phyloP scores from a whole-genome alignment of 2,888 invertebrate species.

The Leptopilina myrica region DNA sequence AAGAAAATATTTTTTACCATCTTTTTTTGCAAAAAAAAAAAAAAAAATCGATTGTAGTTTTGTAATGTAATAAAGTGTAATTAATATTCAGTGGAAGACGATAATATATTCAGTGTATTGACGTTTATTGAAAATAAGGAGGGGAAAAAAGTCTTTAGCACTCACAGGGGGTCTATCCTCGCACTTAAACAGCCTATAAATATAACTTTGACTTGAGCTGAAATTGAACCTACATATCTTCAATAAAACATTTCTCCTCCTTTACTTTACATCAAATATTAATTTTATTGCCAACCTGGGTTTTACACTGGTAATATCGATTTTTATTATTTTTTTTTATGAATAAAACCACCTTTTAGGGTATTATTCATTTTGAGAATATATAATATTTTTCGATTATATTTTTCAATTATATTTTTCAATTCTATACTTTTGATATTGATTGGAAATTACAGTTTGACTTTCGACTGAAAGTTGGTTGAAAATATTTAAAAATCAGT shows the following conservation, averaged over 20 bases:
- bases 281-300: constrained; percentile 27
- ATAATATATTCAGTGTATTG: constrained; percentile 34
- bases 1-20: not conserved
- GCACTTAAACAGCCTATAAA: constrained; percentile 67
- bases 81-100: constrained; percentile 22
- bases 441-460: too few relatives aligned
- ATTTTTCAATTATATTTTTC: too few relatives aligned
- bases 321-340: not conserved
- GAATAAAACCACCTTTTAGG: not conserved
- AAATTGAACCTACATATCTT: constrained; percentile 64
- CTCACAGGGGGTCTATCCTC: constrained; percentile 66
- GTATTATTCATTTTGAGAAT: not conserved
- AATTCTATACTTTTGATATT: too few relatives aligned
- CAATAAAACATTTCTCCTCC: constrained; percentile 22
- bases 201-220: constrained; percentile 67
- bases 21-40: not conserved
- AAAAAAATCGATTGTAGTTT: not conserved
- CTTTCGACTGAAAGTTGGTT: too few relatives aligned
- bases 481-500: too few relatives aligned
- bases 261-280: constrained; percentile 29
- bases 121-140: constrained; percentile 40
- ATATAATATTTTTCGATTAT: too few relatives aligned
- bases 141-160: constrained; percentile 22
- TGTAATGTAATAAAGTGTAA: constrained; percentile 20
- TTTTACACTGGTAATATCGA: not conserved